Evolutionary conservation across 1,140 invertebrate genomes (phyloP).

Genomic region (Chionoecetes opilio): DNA sequence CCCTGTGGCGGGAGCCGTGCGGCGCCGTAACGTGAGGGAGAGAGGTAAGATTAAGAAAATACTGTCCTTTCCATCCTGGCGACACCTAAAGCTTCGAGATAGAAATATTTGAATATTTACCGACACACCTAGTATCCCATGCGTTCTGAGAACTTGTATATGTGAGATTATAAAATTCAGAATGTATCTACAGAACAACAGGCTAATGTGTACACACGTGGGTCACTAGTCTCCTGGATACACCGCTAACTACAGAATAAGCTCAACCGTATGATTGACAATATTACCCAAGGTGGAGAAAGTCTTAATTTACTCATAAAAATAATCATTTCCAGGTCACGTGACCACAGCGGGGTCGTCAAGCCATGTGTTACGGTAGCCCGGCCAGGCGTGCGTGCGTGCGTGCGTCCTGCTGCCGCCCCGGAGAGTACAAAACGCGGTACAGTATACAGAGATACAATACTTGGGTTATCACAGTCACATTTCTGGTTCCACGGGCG

Average conservation of each 20-base stretch:
- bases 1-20: constrained; percentile 73
- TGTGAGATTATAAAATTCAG: constrained; percentile 80
- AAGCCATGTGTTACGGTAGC: no score
- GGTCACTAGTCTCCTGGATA: constrained; percentile 74
- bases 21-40: constrained; percentile 6
- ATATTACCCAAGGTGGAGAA: constrained; percentile 31
- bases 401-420: constrained; percentile 29
- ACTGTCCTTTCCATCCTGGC: constrained; percentile 72
- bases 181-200: constrained; percentile 80
- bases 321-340: constrained; percentile 6
- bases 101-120: constrained; percentile 80
- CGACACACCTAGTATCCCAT: constrained; percentile 75
- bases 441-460: constrained; percentile 70
- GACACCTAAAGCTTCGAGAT: constrained; percentile 81
- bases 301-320: neutral
- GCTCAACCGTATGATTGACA: constrained; percentile 80
- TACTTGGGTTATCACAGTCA: constrained; percentile 78
- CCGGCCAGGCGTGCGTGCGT: constrained; percentile 30
- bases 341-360: no score
- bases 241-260: constrained; percentile 80
- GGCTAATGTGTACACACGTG: constrained; percentile 77
- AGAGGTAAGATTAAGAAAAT: constrained; percentile 78
- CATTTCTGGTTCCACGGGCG: constrained; percentile 68
- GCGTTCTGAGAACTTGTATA: constrained; percentile 77
- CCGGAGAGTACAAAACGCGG: constrained; percentile 66